Percentiles rank a stretch among this genome's conserved stretches.
These are phyloP conservation scores for Notiomystis cincta DNA, from an alignment of 2,113 vertebrate species.

Conservation along the genomic window DNA sequence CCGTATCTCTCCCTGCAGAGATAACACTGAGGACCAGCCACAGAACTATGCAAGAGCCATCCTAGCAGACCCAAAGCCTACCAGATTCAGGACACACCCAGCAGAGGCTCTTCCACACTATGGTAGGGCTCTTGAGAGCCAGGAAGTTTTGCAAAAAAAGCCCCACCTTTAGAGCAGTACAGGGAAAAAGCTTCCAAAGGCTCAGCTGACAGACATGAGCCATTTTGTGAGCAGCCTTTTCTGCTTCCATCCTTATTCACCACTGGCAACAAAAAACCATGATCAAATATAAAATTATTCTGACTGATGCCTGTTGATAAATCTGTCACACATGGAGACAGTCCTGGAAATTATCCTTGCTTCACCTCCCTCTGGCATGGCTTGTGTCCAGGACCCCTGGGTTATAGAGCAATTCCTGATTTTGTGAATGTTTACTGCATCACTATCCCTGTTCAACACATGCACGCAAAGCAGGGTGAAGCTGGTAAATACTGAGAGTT, in stretches of 20 bases:
- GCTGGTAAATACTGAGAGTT: neutral
- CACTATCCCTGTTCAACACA: neutral
- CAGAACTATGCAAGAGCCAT: accelerated
- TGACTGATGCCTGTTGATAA: neutral
- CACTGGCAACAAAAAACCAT: neutral
- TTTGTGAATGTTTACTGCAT: neutral
- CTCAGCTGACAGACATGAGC: neutral
- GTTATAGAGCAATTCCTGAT: neutral
- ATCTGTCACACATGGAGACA: neutral
- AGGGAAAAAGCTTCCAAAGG: neutral
- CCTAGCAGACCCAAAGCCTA: neutral
- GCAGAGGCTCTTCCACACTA: neutral
- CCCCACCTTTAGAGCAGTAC: neutral
- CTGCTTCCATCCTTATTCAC: neutral
- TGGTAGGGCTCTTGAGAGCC: neutral
- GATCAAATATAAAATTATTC: neutral
- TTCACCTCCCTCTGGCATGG: neutral
- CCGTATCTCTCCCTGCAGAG: neutral
- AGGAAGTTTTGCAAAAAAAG: neutral
- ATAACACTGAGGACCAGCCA: neutral
- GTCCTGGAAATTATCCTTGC: neutral
- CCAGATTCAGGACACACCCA: neutral
- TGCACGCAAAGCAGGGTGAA: neutral
- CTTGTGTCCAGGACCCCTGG: neutral
- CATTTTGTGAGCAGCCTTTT: neutral